These are phyloP conservation scores for Seira sanloemensis DNA, from an alignment of 2,888 invertebrate genomes.

Conservation along the genomic window DNA sequence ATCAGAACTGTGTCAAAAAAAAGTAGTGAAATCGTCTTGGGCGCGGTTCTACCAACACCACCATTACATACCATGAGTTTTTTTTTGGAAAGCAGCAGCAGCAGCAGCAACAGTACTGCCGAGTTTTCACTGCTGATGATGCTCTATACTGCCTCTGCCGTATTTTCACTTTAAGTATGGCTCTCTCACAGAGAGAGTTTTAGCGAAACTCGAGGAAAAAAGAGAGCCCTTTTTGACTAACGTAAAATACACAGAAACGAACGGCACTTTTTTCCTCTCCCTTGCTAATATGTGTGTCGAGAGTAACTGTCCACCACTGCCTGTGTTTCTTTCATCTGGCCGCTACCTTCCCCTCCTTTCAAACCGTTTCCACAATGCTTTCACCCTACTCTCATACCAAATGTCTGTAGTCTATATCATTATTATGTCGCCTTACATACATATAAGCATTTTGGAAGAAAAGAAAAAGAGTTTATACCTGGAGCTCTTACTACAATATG, in stretches of 20 bases:
- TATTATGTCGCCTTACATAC: neutral
- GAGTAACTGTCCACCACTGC: slow-evolving; percentile 63
- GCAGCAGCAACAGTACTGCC: slow-evolving; percentile 35
- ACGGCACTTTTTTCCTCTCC: slow-evolving; percentile 10
- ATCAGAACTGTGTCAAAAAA: slow-evolving; percentile 65
- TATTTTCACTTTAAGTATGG: neutral
- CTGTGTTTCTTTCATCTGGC: slow-evolving; percentile 66
- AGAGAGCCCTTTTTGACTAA: too few relatives aligned
- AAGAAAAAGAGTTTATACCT: too few relatives aligned
- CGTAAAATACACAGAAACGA: neutral
- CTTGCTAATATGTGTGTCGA: slow-evolving; percentile 59
- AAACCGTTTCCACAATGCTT: slow-evolving; percentile 28
- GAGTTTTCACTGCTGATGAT: slow-evolving; percentile 47
- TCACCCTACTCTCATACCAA: neutral
- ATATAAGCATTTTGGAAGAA: too few relatives aligned
- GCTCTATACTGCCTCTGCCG: neutral
- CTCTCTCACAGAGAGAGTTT: too few relatives aligned
- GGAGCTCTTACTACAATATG: neutral
- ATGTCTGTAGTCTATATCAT: too few relatives aligned
- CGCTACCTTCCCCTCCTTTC: slow-evolving; percentile 65
- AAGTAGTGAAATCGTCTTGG: slow-evolving; percentile 64
- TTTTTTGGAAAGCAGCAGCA: neutral
- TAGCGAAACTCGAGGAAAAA: neutral
- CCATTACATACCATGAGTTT: slow-evolving; percentile 38
- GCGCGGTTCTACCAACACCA: slow-evolving; percentile 65